Conservation (phyloP, 1,140 invertebrate genomes). For the Thaumatotibia leucotreta region DNA sequence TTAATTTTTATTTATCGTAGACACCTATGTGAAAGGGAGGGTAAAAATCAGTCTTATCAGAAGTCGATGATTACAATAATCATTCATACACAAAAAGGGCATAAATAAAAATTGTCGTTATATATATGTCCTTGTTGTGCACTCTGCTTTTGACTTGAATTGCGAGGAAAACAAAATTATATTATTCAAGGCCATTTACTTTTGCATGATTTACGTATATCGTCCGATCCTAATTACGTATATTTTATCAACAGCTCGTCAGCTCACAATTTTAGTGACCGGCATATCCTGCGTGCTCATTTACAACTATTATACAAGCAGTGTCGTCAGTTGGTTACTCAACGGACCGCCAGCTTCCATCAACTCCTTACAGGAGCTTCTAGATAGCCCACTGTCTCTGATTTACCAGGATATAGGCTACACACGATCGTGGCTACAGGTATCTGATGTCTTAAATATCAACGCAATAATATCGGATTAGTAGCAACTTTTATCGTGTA, state of each 20-base stretch:
- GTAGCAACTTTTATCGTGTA: no score
- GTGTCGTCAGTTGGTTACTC: constrained; percentile 65
- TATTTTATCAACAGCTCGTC: constrained; percentile 30
- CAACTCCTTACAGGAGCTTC: constrained; percentile 44
- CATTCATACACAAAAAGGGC: no score
- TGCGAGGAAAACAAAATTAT: no score
- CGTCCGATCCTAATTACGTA: neutral
- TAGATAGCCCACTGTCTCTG: constrained; percentile 47
- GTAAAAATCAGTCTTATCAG: no score
- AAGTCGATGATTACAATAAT: no score
- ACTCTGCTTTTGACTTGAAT: no score
- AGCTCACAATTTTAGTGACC: constrained; percentile 50
- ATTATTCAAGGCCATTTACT: no score
- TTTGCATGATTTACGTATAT: neutral
- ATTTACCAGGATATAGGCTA: constrained; percentile 61
- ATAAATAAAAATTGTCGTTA: no score
- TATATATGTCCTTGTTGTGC: no score
- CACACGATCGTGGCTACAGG: constrained; percentile 50
- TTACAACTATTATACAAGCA: constrained; percentile 71
- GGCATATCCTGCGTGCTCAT: constrained; percentile 53
- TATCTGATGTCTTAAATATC: no score
- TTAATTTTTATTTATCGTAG: neutral
- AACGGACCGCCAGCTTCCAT: constrained; percentile 53
- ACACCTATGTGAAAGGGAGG: no score
- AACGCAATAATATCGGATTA: no score